Evolutionary conservation across 2,113 vertebrate genomes (phyloP), one percentile per base, ranked within the genome.

Genomic region (Ammospiza caudacuta): DNA sequence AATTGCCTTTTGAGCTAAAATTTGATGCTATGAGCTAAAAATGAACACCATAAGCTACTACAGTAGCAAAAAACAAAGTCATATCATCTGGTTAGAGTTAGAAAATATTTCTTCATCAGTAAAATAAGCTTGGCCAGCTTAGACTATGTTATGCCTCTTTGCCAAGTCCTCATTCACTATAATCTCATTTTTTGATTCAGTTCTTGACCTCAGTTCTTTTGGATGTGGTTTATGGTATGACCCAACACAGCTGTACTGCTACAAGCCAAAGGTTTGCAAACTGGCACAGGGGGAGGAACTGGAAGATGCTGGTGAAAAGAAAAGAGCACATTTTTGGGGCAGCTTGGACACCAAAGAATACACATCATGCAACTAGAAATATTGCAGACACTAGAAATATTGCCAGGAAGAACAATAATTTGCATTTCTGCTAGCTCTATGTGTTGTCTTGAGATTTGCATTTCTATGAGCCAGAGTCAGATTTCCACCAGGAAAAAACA

Each of bases 401-500:
- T 27, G 39, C 49, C n/a, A 63, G 43, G 43, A 66, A 22, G 46
- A 95, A 24, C 1, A 11, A 31, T 33, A 14, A 44, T 72, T 77
- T 41, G 15, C 7, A 2, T 89, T 80, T 58, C 83, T 83, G 37
- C 66, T 54, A 41, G 77, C 35, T 68, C 21, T 21, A 35, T 0
- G 0, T 4, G n/a, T 37, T 58, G 46, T 23, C 52, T 79, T 19
- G 22, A 86, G 54, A 64, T 57, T 24, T 83, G 41, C 64, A 70
- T 80, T 92, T 77, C 68, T 66, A 29, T 20, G 29, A 87, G 75
- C 51, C 23, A 21, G 64, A 49, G 35, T 59, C 82, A 52, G 70
- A 54, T 80, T 88, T 89, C 82, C 83, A 58, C 46, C 68, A 68
- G 62, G 62, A 89, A 79, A 87, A 91, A 87, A 25, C 37, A 49